Evolutionary conservation across 2,797 vertebrate species (phyloP).

Genomic region (Myotis pilosus): DNA sequence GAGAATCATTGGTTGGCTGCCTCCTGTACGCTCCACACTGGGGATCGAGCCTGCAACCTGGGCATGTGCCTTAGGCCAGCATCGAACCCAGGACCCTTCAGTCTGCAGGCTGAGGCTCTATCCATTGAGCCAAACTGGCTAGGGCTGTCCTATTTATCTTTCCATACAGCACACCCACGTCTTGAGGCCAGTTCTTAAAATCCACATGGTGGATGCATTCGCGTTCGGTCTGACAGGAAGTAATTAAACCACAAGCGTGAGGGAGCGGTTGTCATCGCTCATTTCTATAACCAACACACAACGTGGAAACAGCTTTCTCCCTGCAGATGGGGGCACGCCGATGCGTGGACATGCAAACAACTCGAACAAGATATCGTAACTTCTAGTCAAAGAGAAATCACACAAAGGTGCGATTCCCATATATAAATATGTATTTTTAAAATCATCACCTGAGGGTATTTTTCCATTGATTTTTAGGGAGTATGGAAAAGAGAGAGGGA

Average conservation of each 20-base stretch:
- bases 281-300: constrained; percentile 45
- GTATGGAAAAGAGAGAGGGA: too few relatives aligned
- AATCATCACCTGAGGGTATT: too few relatives aligned
- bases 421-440: too few relatives aligned
- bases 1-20: too few relatives aligned
- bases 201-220: background rate
- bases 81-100: too few relatives aligned
- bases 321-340: background rate
- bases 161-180: background rate
- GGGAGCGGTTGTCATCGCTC: constrained; percentile 14
- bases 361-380: background rate
- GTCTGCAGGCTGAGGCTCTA: too few relatives aligned
- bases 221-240: constrained; percentile 49
- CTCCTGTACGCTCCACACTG: too few relatives aligned
- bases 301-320: constrained; percentile 24
- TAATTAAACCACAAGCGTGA: constrained; percentile 24
- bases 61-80: too few relatives aligned
- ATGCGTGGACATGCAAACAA: background rate
- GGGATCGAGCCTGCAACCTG: too few relatives aligned
- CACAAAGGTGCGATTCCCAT: background rate
- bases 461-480: too few relatives aligned
- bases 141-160: background rate
- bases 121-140: too few relatives aligned
- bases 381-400: background rate
- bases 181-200: constrained; percentile 52